Evolutionary conservation across 2,797 vertebrate genomes (phyloP), one percentile per base, ranked within the genome.

Genomic region (Capromys pilorides): DNA sequence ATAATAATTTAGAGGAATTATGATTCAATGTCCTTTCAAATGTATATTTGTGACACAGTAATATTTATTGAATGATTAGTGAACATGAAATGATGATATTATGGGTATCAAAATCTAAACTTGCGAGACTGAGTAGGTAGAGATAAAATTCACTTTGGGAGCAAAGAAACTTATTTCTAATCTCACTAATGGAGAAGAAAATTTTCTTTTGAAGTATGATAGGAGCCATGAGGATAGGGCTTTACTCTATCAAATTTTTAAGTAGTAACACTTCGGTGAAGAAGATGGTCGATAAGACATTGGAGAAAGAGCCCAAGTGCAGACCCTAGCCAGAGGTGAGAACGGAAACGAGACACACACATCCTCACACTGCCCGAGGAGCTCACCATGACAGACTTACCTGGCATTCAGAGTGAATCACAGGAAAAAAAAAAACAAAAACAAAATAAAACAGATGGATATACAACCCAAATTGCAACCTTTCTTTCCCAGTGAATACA

Each of bases 1-100:
- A 78, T 73, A 88, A 84, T 84, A 92, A 90, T n/a, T 33, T 28
- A 86, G 24, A 88, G 7, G 45, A 88, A 96, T 79, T 28, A 41
- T 61, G 85, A 54, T 51, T 89, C 66, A 81, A 61, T 89, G 90
- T 80, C 86, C 57, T 88, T 93, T 94, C 77, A 91, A 79, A 91
- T 93, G 57, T 86, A 88, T 97, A 90, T 86, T n/a, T 82, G n/a
- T 8, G 87, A 31, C 57, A 86, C 6, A 61, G 22, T 59, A 6
- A 33, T 36, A 73, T 86, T 69, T 86, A 90, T 39, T 66, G 57
- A 69, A 62, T 86, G 28, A 81, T 62, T 51, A 66, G 80, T 78
- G 31, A 86, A 87, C 41, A 41, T 33, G 91, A 84, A 96, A 91
- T 88, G 13, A 93, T 61, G 78, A 83, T 66, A 26, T 57, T 73